Evolutionary conservation across 2,113 vertebrate genomes (phyloP), one percentile per base, ranked within the genome.

Genomic region (Alosa alosa): DNA sequence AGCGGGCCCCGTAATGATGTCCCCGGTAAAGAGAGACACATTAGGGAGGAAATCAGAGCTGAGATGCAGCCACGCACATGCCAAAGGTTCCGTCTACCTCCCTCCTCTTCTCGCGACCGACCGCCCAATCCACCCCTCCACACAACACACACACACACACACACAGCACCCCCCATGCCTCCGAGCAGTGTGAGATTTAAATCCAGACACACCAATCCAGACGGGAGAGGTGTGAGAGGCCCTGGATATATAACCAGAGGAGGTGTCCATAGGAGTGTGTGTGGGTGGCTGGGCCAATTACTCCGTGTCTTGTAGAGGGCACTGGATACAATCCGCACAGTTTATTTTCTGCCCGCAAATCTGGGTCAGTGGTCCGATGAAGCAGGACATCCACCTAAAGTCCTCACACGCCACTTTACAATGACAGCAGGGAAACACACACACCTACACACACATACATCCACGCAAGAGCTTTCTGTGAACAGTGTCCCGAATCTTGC

Each of bases 21-120:
- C 52, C 6, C 85, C 84, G 50, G 82, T 88, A 84, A 88, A 86
- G 41, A 81, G 82, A 64, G 82, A 20, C 9, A 82, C 82, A 64
- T 82, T 47, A n/a, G 50, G 82, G 25, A 81, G 78, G 49, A 83
- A 47, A 50, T 82, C 57, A 55, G 60, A 84, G 84, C 47, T 75
- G 84, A 83, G 81, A 85, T 50, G 60, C 36, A 55, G 46, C 55
- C 10, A 44, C 60, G 81, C 81, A 86, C 44, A 72, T 72, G 75
- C 64, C 64, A 72, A 72, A 31, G 64, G 52, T 55, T 72, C 8
- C 2, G 64, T 25, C 64, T 36, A 36, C n/a, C 64, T 4, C 9
- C 64, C 25, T 36, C n/a, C 64, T 72, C 60, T 25, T 22, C 52
- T 18, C 25, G 25, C 11, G 64, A 72, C 22, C 25, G 8, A 72